These are phyloP conservation scores for Macroramphosus scolopax DNA, from an alignment of 2,797 vertebrate species.

Conservation along the genomic window DNA sequence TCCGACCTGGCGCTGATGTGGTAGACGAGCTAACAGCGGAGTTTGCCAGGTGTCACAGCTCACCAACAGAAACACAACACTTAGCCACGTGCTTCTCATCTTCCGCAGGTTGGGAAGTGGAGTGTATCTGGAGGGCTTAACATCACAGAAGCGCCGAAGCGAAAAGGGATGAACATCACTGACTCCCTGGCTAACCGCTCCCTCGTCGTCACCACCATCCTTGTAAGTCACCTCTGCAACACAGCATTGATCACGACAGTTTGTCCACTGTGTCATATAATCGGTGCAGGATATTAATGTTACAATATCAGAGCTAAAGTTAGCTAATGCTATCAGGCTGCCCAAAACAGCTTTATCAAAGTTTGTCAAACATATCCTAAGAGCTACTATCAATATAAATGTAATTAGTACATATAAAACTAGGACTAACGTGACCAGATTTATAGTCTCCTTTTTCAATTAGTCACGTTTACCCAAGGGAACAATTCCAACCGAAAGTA, in stretches of 20 bases:
- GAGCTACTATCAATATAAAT: no score
- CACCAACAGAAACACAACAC: constrained; percentile 44
- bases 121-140: constrained; percentile 91
- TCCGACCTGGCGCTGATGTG: constrained; percentile 60
- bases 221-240: constrained; percentile 79
- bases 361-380: no score
- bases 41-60: constrained; percentile 52
- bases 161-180: constrained; percentile 93
- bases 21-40: constrained; percentile 41
- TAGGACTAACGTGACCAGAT: no score
- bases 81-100: constrained; percentile 52
- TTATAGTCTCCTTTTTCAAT: no score
- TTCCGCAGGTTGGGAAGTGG: constrained; percentile 92
- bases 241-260: neutral
- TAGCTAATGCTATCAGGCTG: no score
- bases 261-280: no score
- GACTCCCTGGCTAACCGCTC: constrained; percentile 97
- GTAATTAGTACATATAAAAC: no score
- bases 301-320: no score
- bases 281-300: no score
- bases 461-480: no score
- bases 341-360: no score
- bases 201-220: constrained; percentile 92
- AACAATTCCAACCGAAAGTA: no score
- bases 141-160: constrained; percentile 91